Percentiles rank a stretch among this genome's conserved stretches.
These are phyloP conservation scores for Tragelaphus imberbis DNA, from an alignment of 2,113 vertebrate species.

Conservation along the genomic window DNA sequence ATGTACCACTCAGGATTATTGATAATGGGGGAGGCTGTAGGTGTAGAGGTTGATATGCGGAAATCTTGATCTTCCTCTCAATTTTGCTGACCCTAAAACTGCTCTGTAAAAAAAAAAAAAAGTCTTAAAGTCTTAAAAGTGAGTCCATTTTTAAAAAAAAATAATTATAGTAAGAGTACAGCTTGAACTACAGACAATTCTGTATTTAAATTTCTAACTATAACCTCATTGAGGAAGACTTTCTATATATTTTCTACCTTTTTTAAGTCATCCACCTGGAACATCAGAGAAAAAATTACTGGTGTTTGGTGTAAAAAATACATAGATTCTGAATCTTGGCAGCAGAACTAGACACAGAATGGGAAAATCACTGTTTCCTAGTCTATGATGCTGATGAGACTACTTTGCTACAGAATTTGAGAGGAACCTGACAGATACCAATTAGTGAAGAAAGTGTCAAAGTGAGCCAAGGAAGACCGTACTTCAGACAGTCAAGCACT, in stretches of 20 bases:
- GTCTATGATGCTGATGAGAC: not conserved
- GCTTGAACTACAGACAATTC: not conserved
- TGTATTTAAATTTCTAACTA: not conserved
- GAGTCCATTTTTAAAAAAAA: not conserved
- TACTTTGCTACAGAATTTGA: not conserved
- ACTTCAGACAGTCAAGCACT: not conserved
- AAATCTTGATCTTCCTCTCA: not conserved
- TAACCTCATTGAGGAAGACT: not conserved
- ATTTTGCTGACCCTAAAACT: not conserved
- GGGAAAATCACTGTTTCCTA: not conserved
- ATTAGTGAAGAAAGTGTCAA: not conserved
- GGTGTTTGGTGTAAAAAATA: not conserved
- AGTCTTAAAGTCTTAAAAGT: not conserved
- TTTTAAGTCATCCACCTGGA: not conserved
- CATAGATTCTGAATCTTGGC: not conserved
- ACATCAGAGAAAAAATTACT: not conserved
- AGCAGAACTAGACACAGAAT: not conserved
- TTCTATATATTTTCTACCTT: not conserved
- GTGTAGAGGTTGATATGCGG: not conserved
- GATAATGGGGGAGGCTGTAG: not conserved
- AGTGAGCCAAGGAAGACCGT: not conserved
- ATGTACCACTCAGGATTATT: not conserved
- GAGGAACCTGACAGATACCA: not conserved
- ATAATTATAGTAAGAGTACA: not conserved
- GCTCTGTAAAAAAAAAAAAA: not conserved